Conservation (phyloP, 2,797 vertebrate species). For the Anguilla obscura region DNA sequence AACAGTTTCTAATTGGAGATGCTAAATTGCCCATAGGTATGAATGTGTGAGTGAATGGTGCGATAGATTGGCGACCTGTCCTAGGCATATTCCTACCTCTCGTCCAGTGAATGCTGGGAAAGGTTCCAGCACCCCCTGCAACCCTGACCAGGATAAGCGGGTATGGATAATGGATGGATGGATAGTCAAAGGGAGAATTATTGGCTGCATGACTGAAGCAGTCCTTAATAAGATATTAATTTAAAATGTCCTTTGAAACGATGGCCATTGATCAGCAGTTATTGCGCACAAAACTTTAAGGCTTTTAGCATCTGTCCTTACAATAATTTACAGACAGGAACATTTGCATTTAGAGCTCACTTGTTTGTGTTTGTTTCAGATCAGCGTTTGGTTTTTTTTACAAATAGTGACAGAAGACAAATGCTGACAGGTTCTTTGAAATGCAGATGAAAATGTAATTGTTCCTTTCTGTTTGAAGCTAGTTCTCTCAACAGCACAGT, state of each 20-base stretch:
- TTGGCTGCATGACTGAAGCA: neutral
- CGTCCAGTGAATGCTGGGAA: no score
- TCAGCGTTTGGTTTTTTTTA: neutral
- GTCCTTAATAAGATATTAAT: neutral
- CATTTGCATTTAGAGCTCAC: slow-evolving; percentile 18
- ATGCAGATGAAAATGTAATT: slow-evolving; percentile 46
- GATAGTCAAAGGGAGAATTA: neutral
- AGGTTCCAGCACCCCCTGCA: no score
- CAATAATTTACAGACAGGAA: neutral
- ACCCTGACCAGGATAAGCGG: no score
- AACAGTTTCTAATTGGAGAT: neutral
- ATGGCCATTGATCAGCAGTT: neutral
- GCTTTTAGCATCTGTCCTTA: neutral
- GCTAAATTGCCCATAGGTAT: no score
- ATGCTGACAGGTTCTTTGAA: slow-evolving; percentile 40
- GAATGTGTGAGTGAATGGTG: no score
- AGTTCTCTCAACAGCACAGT: slow-evolving; percentile 2
- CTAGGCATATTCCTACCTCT: no score
- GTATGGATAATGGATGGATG: no score
- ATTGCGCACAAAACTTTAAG: neutral
- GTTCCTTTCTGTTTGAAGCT: slow-evolving; percentile 30
- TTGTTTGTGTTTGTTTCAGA: slow-evolving; percentile 10
- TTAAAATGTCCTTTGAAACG: neutral
- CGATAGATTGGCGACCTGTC: no score
- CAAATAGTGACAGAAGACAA: slow-evolving; percentile 3